Percentiles rank a stretch among this genome's conserved stretches.
phyloP scores from a whole-genome alignment of 2,888 invertebrate species.

The Actias luna region DNA sequence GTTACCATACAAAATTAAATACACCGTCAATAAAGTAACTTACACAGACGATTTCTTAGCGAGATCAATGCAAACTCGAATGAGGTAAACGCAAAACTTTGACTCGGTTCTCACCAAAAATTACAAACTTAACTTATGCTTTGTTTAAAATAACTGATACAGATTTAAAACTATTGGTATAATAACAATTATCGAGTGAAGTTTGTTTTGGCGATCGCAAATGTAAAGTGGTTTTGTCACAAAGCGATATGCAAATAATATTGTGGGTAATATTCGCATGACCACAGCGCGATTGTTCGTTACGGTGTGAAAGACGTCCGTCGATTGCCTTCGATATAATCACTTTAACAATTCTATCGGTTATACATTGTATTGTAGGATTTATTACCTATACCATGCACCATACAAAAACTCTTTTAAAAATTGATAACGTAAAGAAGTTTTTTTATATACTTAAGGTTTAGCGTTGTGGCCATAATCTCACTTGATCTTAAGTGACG shows the following conservation, averaged over 20 bases:
- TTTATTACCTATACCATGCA: not conserved
- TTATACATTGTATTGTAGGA: not conserved
- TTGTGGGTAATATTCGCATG: constrained; percentile 47
- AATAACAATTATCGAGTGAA: not conserved
- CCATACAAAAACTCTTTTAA: too few relatives aligned
- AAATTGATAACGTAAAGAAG: too few relatives aligned
- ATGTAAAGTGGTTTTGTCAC: constrained; percentile 24
- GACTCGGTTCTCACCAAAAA: not conserved
- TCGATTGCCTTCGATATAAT: not conserved
- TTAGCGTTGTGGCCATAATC: too few relatives aligned
- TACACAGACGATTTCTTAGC: not conserved
- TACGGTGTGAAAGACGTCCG: constrained; percentile 32
- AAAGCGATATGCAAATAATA: constrained; percentile 51
- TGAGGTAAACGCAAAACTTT: not conserved
- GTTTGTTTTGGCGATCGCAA: not conserved
- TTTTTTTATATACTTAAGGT: too few relatives aligned
- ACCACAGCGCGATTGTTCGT: constrained; percentile 44
- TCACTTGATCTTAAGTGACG: too few relatives aligned
- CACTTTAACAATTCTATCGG: not conserved
- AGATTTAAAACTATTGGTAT: not conserved
- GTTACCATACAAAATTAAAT: not conserved
- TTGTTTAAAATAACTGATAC: not conserved
- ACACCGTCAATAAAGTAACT: not conserved
- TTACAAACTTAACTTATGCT: not conserved
- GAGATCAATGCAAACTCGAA: not conserved